These are phyloP conservation scores for Caligus rogercresseyi DNA, from an alignment of 1,140 invertebrate species.

Conservation along the genomic window DNA sequence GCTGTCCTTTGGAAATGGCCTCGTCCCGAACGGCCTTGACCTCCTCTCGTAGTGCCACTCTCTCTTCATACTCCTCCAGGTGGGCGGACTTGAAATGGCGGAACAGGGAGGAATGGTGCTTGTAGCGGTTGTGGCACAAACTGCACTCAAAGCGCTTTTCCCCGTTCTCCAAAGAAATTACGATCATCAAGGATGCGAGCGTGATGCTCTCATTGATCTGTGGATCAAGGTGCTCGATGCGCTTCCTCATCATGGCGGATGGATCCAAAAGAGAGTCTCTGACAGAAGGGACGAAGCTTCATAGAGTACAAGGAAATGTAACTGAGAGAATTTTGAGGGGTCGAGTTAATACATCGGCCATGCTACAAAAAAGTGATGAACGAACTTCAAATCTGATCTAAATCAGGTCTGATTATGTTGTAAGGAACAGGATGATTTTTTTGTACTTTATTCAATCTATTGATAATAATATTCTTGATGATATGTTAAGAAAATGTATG, in stretches of 20 bases:
- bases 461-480: too few relatives aligned
- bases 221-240: neutral
- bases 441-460: too few relatives aligned
- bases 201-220: neutral
- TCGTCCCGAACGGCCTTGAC: neutral
- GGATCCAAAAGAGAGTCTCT: too few relatives aligned
- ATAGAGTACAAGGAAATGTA: too few relatives aligned
- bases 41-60: neutral
- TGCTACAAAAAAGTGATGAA: too few relatives aligned
- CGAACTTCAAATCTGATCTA: too few relatives aligned
- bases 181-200: neutral
- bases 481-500: too few relatives aligned
- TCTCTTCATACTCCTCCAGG: neutral
- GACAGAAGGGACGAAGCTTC: too few relatives aligned
- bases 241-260: neutral
- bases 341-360: too few relatives aligned
- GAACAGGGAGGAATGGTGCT: neutral
- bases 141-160: neutral
- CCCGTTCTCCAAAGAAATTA: neutral
- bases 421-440: too few relatives aligned
- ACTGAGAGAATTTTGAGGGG: too few relatives aligned
- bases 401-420: too few relatives aligned
- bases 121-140: neutral
- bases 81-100: neutral
- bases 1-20: neutral